Base-by-base conservation (phyloP, 2,797 vertebrate genomes). In the Coreius guichenoti region DNA sequence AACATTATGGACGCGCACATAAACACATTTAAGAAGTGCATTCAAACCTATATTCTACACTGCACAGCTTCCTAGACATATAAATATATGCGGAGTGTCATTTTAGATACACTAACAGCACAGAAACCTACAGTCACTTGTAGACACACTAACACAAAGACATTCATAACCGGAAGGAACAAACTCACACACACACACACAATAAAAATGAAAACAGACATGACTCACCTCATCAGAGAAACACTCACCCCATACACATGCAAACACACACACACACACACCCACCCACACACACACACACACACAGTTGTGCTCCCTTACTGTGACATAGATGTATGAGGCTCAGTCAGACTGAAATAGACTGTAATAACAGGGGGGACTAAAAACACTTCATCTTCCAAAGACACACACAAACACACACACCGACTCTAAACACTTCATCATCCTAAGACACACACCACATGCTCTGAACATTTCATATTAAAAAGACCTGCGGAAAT, bases 371-470 rank as follows among this genome's bases (percentile, higher is more conserved):
- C 75, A 87, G 80, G 70, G 86, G 79, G 79, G 82, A 85, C 87
- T 77, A 82, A 90, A 86, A 87, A 85, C 84, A 79, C 87, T 90
- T 90, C 86, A 87, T 90, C 87, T 90, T 90, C 86, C 70, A 63
- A 81, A 88, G 86, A 87, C 86, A 84, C 83, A 58, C 78, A 75
- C 68, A 83, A 56, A 80, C 88, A 86, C 84, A 80, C 72, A 63
- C 54, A 54, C 54, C 11, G 36, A 86, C 85, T 65, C 83, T 12
- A 75, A 84, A 84, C 86, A 84, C 86, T 87, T 86, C 86, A 90
- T 88, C 87, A 82, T 87, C 70, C 39, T 72, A 88, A 87, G 84
- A 85, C 76, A 80, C 75, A 78, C 75, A 79, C 36, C 83, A 58
- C 43, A 80, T 69, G 76, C 68, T 63, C 76, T 73, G 29, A 80